phyloP scores from a whole-genome alignment of 2,113 vertebrate genomes.

The Cyanoderma ruficeps region DNA sequence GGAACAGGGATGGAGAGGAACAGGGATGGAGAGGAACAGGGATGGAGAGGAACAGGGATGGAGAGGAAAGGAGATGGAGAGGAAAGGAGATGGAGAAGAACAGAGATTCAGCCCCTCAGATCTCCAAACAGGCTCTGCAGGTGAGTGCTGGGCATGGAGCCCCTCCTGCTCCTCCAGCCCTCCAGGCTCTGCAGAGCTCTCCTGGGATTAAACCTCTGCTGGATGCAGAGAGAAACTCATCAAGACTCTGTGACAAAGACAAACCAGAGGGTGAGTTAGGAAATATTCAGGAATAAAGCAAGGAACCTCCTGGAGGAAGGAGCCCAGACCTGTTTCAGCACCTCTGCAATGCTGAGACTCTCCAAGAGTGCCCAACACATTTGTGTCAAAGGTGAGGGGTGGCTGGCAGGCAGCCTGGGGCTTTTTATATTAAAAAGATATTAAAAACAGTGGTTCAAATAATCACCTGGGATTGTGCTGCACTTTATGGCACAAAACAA shows the following conservation, averaged over 20 bases:
- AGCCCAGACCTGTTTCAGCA: background rate
- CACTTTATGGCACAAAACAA: background rate
- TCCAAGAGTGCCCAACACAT: background rate
- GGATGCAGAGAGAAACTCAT: background rate
- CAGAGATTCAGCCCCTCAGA: background rate
- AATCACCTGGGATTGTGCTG: background rate
- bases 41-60: too few relatives aligned
- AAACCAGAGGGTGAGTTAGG: background rate
- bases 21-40: background rate
- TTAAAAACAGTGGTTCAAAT: background rate
- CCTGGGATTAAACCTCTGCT: background rate
- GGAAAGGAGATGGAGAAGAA: background rate
- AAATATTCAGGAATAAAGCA: background rate
- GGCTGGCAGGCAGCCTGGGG: background rate
- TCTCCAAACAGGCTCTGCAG: background rate
- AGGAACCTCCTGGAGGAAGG: background rate
- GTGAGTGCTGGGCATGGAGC: background rate
- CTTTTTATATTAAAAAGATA: background rate
- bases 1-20: background rate
- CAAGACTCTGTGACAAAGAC: background rate
- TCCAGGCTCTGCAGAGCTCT: background rate
- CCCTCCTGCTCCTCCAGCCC: background rate
- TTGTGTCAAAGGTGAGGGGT: rapidly evolving
- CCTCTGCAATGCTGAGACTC: background rate
- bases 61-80: background rate